Base-by-base conservation (phyloP, 2,113 vertebrate species). In the Dunckerocampus dactyliophorus region DNA sequence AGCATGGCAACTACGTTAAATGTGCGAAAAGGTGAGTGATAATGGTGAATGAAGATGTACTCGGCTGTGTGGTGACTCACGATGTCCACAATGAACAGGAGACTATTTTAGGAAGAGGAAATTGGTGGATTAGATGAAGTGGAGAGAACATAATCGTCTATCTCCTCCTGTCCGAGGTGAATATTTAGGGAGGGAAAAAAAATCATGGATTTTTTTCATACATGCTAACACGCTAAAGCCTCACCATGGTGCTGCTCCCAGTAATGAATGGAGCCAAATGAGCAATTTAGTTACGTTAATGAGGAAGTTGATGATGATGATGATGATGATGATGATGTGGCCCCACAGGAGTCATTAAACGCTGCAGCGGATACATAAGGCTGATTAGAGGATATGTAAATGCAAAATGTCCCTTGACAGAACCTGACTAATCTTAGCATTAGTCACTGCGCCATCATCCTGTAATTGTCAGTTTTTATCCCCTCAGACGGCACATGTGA, bases 21-120 rank as follows among this genome's bases (percentile, higher is more conserved):
- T 98, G 95, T 21, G 80, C 85, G 2, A 89, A 89, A 79, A 93
- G 89, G 95, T 95, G 65, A 60, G 89, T 54, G 42, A 62, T 19
- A 11, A 11, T 63, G 9, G 6, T 4, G 13, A 37, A 43, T 43
- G 12, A 43, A 43, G 39, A 43, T 43, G 39, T 43, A 14, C 39
- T 43, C 12, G 12, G 14, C 11, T 43, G 11, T 43, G 39, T 43
- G 39, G 13, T 43, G 39, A 43, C 13, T 12, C 48, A 21, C 19
- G 19, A 49, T 20, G 11, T 21, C 47, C 9, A 12, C 48, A 15
- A 2, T 24, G 20, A 3, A 22, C 14, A 28, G 22, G 22, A 28
- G 50, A 43, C 50, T 28, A 8, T 52, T 28, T 15, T 24, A 31
- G 8, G 22, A 14, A 15, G 8, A 28, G 49, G 14, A 12, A 51